Percentiles rank a stretch among this genome's conserved stretches.
Conservation (phyloP, 2,797 vertebrate species). For the Phataginus tetradactyla region DNA sequence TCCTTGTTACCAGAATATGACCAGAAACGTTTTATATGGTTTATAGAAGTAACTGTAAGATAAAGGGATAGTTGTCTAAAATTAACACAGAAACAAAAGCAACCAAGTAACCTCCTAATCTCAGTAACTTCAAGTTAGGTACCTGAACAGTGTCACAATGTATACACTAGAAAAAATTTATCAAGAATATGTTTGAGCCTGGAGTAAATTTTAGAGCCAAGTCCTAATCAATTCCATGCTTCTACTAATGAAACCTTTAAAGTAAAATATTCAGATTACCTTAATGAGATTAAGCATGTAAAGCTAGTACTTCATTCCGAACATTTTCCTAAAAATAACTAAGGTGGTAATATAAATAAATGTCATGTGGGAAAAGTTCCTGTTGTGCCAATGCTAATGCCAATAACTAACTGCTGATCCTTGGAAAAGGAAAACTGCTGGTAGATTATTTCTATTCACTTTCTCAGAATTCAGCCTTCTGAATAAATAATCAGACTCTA, state of each 20-base stretch:
- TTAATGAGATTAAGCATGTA: neutral
- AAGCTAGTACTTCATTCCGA: neutral
- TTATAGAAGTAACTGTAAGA: neutral
- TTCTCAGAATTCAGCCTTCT: neutral
- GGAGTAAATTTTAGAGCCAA: neutral
- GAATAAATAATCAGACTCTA: neutral
- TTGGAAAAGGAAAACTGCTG: neutral
- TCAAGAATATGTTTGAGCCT: neutral
- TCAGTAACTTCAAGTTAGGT: neutral
- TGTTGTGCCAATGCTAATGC: neutral
- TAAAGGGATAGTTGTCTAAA: neutral
- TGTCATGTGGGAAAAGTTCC: neutral
- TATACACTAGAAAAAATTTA: neutral
- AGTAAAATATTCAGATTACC: neutral
- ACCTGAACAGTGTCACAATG: neutral
- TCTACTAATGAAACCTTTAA: constrained; percentile 15
- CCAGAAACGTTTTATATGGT: neutral
- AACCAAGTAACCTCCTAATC: neutral
- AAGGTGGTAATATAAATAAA: neutral
- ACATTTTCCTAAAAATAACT: neutral
- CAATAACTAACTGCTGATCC: neutral
- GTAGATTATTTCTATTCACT: neutral
- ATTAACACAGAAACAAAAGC: constrained; percentile 22
- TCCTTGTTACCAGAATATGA: neutral
- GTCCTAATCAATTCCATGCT: neutral